A percentile compares a stretch with the other conserved stretches of the same genome.
Conservation (phyloP, 2,888 invertebrate genomes). For the Drosophila peninsularis region DNA sequence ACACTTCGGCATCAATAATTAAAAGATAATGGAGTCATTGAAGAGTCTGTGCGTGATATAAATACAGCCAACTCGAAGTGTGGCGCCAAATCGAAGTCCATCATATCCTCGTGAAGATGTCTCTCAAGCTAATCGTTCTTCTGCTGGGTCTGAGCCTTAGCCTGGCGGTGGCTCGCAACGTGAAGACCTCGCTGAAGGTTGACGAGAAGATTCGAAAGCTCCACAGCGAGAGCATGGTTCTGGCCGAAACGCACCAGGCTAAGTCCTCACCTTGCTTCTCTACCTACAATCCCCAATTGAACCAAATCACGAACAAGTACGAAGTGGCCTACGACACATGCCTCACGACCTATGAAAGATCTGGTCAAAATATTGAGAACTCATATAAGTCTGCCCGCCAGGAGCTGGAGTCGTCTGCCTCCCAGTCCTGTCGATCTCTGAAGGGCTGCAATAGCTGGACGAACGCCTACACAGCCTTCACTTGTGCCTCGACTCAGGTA, state of each 20-base stretch:
- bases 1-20: slow-evolving; percentile 24
- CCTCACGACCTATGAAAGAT: neutral
- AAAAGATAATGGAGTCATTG: slow-evolving; percentile 30
- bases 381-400: neutral
- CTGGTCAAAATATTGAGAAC: neutral
- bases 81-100: neutral
- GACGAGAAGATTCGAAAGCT: slow-evolving; percentile 34
- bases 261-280: slow-evolving; percentile 34
- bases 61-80: slow-evolving; percentile 25
- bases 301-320: slow-evolving; percentile 18
- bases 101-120: slow-evolving; percentile 36
- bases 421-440: slow-evolving; percentile 18
- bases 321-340: slow-evolving; percentile 32
- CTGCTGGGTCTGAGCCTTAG: slow-evolving; percentile 30
- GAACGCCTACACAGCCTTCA: slow-evolving; percentile 1
- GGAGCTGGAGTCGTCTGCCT: neutral
- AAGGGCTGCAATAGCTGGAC: neutral
- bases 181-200: slow-evolving; percentile 14
- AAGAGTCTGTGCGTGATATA: slow-evolving; percentile 26
- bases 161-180: slow-evolving; percentile 7
- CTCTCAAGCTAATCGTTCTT: slow-evolving; percentile 30
- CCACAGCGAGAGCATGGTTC: slow-evolving; percentile 22
- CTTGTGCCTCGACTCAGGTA: slow-evolving; percentile 19
- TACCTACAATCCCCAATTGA: slow-evolving; percentile 35
- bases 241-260: slow-evolving; percentile 41